These are phyloP conservation scores for Temnothorax unifasciatus DNA, from an alignment of 2,888 invertebrate genomes.

Conservation along the genomic window DNA sequence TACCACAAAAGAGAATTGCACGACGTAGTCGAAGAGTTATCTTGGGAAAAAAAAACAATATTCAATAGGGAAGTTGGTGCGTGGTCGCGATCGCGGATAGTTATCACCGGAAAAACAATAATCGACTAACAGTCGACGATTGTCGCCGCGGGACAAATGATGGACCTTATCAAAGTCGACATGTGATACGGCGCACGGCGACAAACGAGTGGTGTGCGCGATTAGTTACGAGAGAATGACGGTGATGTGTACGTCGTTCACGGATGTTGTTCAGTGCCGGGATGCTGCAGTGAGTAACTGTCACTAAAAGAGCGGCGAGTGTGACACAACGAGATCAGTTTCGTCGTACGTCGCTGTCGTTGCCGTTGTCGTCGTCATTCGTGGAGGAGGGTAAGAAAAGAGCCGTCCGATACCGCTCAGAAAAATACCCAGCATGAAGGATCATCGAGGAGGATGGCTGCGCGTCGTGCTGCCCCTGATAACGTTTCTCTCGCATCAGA, in stretches of 20 bases:
- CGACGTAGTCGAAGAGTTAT: neutral
- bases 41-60: neutral
- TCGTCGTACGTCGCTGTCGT: conserved; percentile 26
- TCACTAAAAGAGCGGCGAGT: conserved; percentile 58
- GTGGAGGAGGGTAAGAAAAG: conserved; percentile 22
- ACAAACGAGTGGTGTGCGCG: conserved; percentile 16
- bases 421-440: conserved; percentile 78
- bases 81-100: neutral
- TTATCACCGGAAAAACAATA: conserved; percentile 33
- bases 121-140: conserved; percentile 31
- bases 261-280: conserved; percentile 51
- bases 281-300: conserved; percentile 67
- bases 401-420: conserved; percentile 25
- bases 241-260: conserved; percentile 69
- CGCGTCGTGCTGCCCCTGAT: conserved; percentile 80
- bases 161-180: conserved; percentile 28
- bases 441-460: conserved; percentile 81
- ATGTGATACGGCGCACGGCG: conserved; percentile 24
- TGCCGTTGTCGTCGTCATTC: neutral
- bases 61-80: neutral
- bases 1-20: neutral
- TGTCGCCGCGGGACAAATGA: conserved; percentile 30
- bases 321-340: conserved; percentile 39
- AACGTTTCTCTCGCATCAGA: conserved; percentile 81
- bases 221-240: conserved; percentile 64